Conservation (phyloP, 2,113 vertebrate species). For the Serinus canaria region DNA sequence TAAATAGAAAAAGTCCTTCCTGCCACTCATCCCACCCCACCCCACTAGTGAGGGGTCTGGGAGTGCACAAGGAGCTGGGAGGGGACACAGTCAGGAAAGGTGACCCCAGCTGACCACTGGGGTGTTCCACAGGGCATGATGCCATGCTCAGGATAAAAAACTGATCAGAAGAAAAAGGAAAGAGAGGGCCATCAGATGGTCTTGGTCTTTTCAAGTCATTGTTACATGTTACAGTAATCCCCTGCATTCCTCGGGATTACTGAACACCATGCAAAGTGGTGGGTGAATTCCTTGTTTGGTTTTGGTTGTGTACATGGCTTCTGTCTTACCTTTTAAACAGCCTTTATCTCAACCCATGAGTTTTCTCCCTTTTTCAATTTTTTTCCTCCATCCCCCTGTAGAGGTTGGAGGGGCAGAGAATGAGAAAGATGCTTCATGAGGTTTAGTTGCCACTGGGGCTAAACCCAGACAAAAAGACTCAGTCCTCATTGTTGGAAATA, state of each 20-base stretch:
- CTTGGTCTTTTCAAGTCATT: neutral
- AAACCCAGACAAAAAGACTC: neutral
- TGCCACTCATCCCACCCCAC: neutral
- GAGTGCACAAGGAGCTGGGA: neutral
- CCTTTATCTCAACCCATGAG: neutral
- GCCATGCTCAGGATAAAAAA: neutral
- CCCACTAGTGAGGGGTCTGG: accelerated
- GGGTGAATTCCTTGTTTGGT: neutral
- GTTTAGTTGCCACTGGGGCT: neutral
- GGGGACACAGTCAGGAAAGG: neutral
- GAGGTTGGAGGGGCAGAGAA: neutral
- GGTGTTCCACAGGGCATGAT: neutral
- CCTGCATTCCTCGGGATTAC: neutral
- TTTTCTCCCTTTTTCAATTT: neutral
- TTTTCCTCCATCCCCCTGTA: too few species aligned
- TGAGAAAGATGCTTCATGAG: neutral
- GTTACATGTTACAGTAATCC: accelerated
- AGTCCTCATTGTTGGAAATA: neutral
- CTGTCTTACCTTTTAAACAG: neutral
- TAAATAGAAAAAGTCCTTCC: neutral
- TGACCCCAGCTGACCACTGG: neutral
- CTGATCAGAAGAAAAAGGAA: neutral
- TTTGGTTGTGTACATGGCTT: neutral
- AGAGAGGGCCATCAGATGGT: neutral
- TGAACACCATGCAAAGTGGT: neutral